Evolutionary conservation across 2,113 vertebrate genomes (phyloP), one percentile per base, ranked within the genome.

Genomic region (Pteruthius melanotis): DNA sequence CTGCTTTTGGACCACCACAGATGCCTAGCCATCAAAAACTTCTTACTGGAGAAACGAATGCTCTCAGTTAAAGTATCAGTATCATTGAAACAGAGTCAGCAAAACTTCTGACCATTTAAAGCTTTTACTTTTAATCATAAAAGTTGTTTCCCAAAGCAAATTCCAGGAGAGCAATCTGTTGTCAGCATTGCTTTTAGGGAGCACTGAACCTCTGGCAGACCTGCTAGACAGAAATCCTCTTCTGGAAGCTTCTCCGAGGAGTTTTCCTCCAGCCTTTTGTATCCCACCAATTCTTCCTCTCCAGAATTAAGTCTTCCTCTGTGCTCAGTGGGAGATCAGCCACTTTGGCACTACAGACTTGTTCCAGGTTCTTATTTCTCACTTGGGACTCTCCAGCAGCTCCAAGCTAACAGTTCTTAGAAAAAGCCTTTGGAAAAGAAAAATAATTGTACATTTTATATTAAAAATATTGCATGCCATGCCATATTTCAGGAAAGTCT

Each of bases 1-100:
- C 56, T 81, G 60, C 52, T 71, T 90, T 89, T 66, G 91, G 91
- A 84, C 47, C 64, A 91, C 60, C 52, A 49, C 44, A 86, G 71
- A 68, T 66, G 70, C 47, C 40, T 52, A 82, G 28, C 50, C 65
- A 84, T 83, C 60, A 91, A 53, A 92, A 94, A 14, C 1, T 3
- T 54, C 63, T 90, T 61, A 70, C 21, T 69, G 63, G 39, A 86
- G 78, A 49, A 77, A 74, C 50, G 63, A 69, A 65, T 27, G 24
- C 24, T 90, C 33, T 90, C n/a, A 24, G 52, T 75, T 80, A 77
- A 90, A 86, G 70, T 47, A 59, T 63, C 59, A 68, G 21, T 54
- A 59, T 28, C 68, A 35, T 60, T 40, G 60, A 90, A 96, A 80
- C 13, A 56, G 33, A 83, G 52, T 75, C 71, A 92, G 79, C 64